Evolutionary conservation across 2,797 vertebrate genomes (phyloP), one percentile per base, ranked within the genome.

Genomic region (Anguilla obscura): DNA sequence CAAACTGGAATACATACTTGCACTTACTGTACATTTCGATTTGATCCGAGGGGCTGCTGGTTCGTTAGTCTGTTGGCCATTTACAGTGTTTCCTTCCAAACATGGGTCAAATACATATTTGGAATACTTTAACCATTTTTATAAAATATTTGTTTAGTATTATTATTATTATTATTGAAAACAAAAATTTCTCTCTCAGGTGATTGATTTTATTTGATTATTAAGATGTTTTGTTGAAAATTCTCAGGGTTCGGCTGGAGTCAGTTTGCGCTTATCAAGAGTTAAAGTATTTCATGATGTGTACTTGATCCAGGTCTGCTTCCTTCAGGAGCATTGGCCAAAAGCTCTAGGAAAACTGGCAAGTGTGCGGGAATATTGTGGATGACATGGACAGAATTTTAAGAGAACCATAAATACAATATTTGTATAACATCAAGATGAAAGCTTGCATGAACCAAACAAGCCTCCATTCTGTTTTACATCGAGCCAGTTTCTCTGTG

Each of bases 381-480:
- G 33, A 36, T 2, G 2, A 50, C 18, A 50, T 82, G 40, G 18
- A 9, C 40, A 82, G 16, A 50, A 82, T 50, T 48, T 50, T 16
- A 36, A 79, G 36, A 36, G 36, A 45, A 79, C 12, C 18, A 79
- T 12, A 24, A 27, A 24, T n/a, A 66, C 5, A 27, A 66, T 66
- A 66, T 66, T n/a, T 66, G 24, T 66, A 66, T 7, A 79, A 79
- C 40, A 79, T 50, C 2, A 82, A 82, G 21, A 82, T 82, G 18
- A 82, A 82, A 48, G 79, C 24, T 12, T 50, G 40, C 50, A 16
- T 24, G 18, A 82, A 45, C 50, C 50, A 36, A 36, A 36, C 14
- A 30, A 82, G 45, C 40, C 87, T 69, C 56, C 27, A 40, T 85
- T 76, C 52, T 85, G 12, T 58, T 30, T 76, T 52, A 79, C 48